Evolutionary conservation across 2,113 vertebrate species (phyloP), one percentile per base, ranked within the genome.

Genomic region (Hippoglossus stenolepis): DNA sequence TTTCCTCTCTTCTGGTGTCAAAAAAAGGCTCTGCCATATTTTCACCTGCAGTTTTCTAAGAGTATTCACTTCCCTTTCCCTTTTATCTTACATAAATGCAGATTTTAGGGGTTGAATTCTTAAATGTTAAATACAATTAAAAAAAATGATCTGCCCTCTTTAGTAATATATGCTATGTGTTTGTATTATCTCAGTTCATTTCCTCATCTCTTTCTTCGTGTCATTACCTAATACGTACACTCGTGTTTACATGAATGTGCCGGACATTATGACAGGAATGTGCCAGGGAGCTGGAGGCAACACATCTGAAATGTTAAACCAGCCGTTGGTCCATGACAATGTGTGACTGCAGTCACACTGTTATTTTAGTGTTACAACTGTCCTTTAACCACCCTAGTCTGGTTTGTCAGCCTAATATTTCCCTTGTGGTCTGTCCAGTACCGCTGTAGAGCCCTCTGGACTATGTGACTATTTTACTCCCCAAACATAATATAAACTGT

Each of bases 41-140:
- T 24, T 18, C 65, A 3, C 73, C 76, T 75, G 68, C 61, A 81
- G 77, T 73, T 45, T 43, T 18, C 73, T 31, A 49, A 65, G 70
- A 78, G 76, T 65, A 26, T 78, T 61, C 59, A 17, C 47, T 20
- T n/a, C 17, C 53, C 38, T 47, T 53, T 4, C 49, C 18, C 70
- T 20, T 13, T 18, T 31, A 13, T 23, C 47, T 73, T 85, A 64
- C 23, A 58, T 79, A 85, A 85, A 5, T 45, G 28, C 26, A 5
- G 18, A 10, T 24, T 31, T 70, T 64, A 82, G 64, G 6, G n/a
- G 28, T 67, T 47, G 45, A 26, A 77, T 53, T 45, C 24, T 45
- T 67, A 38, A 59, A 23, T 24, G 24, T 24, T 24, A 24, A 24
- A 24, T 24, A 24, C 24, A 24, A 24, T 24, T 24, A 2, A 24